phyloP scores from a whole-genome alignment of 2,113 vertebrate species.

The Apaloderma vittatum region DNA sequence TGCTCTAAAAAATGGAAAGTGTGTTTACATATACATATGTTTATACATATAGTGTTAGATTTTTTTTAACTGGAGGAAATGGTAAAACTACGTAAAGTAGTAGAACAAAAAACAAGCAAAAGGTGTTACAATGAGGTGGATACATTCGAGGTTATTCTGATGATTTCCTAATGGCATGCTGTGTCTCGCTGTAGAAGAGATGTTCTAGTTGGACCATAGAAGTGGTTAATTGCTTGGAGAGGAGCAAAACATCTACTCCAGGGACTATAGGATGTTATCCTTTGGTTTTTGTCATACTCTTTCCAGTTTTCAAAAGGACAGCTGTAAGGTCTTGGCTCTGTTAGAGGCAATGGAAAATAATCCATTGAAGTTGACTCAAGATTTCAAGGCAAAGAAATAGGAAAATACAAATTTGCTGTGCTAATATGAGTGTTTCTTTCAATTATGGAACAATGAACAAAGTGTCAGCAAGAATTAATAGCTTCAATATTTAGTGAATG shows the following conservation, averaged over 20 bases:
- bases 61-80: neutral
- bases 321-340: neutral
- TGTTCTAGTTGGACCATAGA: neutral
- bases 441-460: neutral
- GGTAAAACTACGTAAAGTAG: neutral
- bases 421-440: neutral
- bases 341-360: neutral
- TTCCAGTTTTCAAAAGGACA: neutral
- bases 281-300: neutral
- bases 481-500: neutral
- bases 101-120: neutral
- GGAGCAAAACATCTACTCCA: neutral
- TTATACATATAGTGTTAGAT: rapidly evolving
- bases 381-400: neutral
- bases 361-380: neutral
- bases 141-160: neutral
- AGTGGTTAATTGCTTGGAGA: neutral
- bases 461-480: neutral
- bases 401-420: neutral
- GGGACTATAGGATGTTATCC: neutral
- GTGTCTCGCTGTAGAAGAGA: neutral
- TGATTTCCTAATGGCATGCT: neutral
- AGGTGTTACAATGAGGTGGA: neutral
- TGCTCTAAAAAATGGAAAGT: neutral
- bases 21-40: rapidly evolving